Evolutionary conservation across 2,888 invertebrate genomes (phyloP).

Genomic region (Epistrophe grossulariae): DNA sequence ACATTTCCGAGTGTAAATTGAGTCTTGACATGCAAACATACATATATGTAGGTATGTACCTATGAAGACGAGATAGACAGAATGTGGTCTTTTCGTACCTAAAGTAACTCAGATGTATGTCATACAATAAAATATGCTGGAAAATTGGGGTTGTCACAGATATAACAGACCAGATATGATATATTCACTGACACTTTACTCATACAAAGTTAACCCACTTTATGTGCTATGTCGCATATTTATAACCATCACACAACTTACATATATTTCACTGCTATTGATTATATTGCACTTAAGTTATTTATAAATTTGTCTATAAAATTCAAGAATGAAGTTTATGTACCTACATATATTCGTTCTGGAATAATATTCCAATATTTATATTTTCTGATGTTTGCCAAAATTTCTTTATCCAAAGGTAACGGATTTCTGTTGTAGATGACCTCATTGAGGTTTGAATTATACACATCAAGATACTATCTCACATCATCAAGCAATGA

Average conservation of each 20-base stretch:
- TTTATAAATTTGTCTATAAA: slow-evolving; percentile 51
- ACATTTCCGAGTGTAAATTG: slow-evolving; percentile 56
- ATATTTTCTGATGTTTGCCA: slow-evolving; percentile 19
- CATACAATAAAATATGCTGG: slow-evolving; percentile 37
- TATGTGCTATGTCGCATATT: neutral
- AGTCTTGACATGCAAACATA: slow-evolving; percentile 57
- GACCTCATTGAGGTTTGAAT: slow-evolving; percentile 34
- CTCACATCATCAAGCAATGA: slow-evolving; percentile 32
- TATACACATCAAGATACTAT: neutral
- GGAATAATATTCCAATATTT: slow-evolving; percentile 35
- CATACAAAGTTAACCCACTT: slow-evolving; percentile 55
- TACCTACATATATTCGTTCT: neutral
- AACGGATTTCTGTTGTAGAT: neutral
- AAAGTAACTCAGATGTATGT: slow-evolving; percentile 35
- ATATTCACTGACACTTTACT: slow-evolving; percentile 40
- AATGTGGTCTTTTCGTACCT: neutral
- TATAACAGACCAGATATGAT: slow-evolving; percentile 29
- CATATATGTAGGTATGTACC: neutral
- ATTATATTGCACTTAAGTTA: slow-evolving; percentile 56
- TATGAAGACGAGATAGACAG: slow-evolving; percentile 36
- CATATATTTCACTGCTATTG: slow-evolving; percentile 35
- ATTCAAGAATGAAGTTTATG: slow-evolving; percentile 4
- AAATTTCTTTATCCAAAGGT: slow-evolving; percentile 1
- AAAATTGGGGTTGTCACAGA: slow-evolving; percentile 50
- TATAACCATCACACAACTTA: neutral